These are phyloP conservation scores for Rotaria sp. DNA, from an alignment of 2,888 invertebrate genomes.

Conservation along the genomic window DNA sequence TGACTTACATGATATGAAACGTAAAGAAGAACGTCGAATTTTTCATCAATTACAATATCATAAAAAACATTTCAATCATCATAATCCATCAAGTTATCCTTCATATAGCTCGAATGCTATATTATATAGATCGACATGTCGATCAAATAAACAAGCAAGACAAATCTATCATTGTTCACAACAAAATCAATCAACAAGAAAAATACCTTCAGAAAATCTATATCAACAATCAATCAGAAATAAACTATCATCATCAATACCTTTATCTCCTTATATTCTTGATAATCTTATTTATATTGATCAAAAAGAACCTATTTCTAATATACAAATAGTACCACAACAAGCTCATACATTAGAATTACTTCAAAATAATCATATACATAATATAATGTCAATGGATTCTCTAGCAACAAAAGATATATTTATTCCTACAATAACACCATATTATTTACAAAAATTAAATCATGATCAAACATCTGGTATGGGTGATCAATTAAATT, in stretches of 20 bases:
- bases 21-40: not conserved
- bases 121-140: not conserved
- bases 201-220: not conserved
- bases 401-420: not conserved
- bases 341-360: not conserved
- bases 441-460: too few species aligned
- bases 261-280: not conserved
- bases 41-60: not conserved
- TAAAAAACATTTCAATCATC: not conserved
- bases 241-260: not conserved
- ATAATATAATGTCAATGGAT: not conserved
- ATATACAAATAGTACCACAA: not conserved
- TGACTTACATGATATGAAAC: not conserved
- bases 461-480: too few species aligned
- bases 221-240: not conserved
- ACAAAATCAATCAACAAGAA: not conserved
- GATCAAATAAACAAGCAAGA: not conserved
- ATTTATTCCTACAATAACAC: not conserved
- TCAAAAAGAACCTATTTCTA: not conserved
- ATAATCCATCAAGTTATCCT: not conserved
- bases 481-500: too few species aligned
- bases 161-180: not conserved
- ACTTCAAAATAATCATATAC: not conserved
- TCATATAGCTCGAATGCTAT: not conserved
- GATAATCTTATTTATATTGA: not conserved